These are phyloP conservation scores for Mnemiopsis leidyi DNA, from an alignment of 37 sponge, comb jelly and placozoan species.

Conservation along the genomic window DNA sequence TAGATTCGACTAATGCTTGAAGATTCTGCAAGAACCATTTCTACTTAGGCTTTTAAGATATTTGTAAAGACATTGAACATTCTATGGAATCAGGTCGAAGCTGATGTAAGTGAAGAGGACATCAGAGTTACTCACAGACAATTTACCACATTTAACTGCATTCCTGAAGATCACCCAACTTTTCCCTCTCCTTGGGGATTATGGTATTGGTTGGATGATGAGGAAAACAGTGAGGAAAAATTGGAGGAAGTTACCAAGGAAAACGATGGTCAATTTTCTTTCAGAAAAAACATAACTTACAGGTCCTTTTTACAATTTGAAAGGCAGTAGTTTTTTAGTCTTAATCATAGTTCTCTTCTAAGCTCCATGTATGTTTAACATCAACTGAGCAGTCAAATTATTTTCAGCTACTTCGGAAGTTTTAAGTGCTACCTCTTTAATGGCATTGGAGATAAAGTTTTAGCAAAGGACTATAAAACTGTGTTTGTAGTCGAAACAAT, in stretches of 20 bases:
- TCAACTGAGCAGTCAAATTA: background rate
- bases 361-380: too few relatives aligned
- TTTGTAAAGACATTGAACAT: too few relatives aligned
- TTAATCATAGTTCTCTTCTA: too few relatives aligned
- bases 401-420: background rate
- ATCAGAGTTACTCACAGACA: background rate
- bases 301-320: too few relatives aligned
- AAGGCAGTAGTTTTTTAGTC: too few relatives aligned
- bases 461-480: background rate
- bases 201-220: background rate
- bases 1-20: too few relatives aligned
- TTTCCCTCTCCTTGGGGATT: background rate
- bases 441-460: background rate
- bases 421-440: background rate
- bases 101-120: background rate
- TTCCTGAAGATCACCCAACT: background rate
- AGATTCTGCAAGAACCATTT: too few relatives aligned
- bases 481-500: background rate
- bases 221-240: background rate
- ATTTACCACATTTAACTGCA: background rate
- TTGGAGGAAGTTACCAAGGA: background rate
- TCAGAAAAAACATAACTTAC: background rate
- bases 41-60: too few relatives aligned
- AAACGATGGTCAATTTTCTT: background rate
- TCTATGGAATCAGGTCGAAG: too few relatives aligned